A percentile compares a stretch with the other conserved stretches of the same genome.
Conservation (phyloP, 2,797 vertebrate genomes). For the Antennarius maculatus region DNA sequence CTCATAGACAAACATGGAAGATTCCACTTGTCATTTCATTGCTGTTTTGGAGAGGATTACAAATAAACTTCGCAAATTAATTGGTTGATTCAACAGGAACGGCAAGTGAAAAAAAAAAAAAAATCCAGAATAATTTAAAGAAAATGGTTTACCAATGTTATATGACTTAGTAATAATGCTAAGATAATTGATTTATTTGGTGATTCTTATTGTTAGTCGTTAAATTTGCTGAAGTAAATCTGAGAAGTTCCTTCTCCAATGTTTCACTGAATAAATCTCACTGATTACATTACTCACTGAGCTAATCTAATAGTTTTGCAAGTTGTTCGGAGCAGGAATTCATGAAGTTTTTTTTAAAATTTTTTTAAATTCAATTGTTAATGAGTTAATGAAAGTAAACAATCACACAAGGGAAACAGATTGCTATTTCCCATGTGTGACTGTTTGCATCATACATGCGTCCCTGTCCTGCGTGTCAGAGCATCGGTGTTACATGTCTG, state of each 20-base stretch:
- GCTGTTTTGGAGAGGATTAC: too few species aligned
- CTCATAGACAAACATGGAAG: background rate
- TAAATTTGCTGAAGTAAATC: background rate
- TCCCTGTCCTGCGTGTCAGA: constrained; percentile 22
- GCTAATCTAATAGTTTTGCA: background rate
- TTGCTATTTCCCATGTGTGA: constrained; percentile 9
- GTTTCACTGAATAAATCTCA: background rate
- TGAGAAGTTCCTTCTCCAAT: background rate
- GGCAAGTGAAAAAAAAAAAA: background rate
- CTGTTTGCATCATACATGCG: constrained; percentile 24
- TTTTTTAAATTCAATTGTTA: background rate
- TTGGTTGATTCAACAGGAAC: too few species aligned
- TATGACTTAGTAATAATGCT: background rate
- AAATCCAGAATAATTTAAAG: background rate
- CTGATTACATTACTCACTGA: background rate
- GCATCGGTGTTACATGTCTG: constrained; percentile 66
- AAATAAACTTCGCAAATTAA: too few species aligned
- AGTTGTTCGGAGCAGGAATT: background rate
- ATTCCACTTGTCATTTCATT: background rate
- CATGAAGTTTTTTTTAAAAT: background rate
- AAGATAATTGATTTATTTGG: too few species aligned
- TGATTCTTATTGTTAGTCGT: too few species aligned
- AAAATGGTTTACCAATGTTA: background rate
- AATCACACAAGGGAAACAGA: background rate
- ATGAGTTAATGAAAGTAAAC: constrained; percentile 2